A percentile compares a stretch with the other conserved stretches of the same genome.
These are phyloP conservation scores for Edolisoma coerulescens DNA, from an alignment of 2,113 vertebrate genomes.

Conservation along the genomic window DNA sequence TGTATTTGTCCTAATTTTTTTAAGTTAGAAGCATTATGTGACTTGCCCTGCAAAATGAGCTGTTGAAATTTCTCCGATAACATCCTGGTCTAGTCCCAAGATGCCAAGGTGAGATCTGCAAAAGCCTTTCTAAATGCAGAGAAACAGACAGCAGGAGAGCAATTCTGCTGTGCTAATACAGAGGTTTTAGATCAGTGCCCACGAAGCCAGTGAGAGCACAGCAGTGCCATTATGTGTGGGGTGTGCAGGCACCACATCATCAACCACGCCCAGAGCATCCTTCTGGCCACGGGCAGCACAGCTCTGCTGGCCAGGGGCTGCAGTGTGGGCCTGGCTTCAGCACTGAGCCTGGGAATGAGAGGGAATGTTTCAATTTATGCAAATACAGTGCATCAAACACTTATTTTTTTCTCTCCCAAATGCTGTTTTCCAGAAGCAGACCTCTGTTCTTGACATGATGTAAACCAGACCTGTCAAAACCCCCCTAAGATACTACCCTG, in stretches of 20 bases:
- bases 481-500: fast-evolving
- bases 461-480: not conserved
- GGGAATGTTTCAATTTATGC: not conserved
- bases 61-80: not conserved
- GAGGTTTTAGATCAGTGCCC: not conserved
- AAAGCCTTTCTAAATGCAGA: not conserved
- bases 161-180: not conserved
- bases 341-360: not conserved
- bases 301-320: not conserved
- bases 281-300: not conserved
- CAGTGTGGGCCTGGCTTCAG: not conserved
- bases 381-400: not conserved
- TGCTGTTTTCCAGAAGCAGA: not conserved
- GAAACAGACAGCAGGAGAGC: not conserved
- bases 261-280: not conserved
- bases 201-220: not conserved
- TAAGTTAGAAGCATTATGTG: not conserved
- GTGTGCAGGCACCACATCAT: not conserved
- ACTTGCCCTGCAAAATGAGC: not conserved
- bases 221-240: not conserved
- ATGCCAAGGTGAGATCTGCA: not conserved
- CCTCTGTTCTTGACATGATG: not conserved
- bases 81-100: not conserved
- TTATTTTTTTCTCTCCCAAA: not conserved
- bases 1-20: not conserved